Percentiles rank a stretch among this genome's conserved stretches.
These are phyloP conservation scores for Apostichopus japonicus DNA, from an alignment of 35 echinoderm and acorn worm genomes.

Conservation along the genomic window DNA sequence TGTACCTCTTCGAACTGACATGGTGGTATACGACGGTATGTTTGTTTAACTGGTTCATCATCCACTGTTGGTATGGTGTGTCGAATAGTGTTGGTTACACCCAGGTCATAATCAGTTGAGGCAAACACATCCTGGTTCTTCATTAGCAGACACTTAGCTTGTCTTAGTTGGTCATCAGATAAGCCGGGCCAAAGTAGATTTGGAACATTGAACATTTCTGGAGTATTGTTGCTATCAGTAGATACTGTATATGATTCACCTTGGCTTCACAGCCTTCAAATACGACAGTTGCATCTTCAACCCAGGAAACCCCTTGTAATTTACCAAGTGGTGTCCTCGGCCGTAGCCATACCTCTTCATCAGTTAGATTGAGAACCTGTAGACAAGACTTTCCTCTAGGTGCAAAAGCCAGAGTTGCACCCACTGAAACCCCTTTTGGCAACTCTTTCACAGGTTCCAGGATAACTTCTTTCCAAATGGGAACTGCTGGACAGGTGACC, in stretches of 20 bases:
- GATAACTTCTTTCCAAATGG: background rate
- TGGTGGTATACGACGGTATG: slow-evolving; percentile 28
- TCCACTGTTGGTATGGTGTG: background rate
- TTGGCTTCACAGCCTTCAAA: background rate
- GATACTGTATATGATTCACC: background rate
- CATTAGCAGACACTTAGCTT: background rate
- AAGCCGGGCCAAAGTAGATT: background rate
- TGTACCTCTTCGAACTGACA: slow-evolving; percentile 41
- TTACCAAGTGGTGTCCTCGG: no score
- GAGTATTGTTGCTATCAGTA: background rate
- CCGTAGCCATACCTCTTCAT: no score
- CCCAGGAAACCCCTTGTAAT: no score
- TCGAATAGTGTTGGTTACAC: background rate
- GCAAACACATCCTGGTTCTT: slow-evolving; percentile 9
- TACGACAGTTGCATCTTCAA: no score
- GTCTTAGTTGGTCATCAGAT: background rate
- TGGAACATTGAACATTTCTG: no score
- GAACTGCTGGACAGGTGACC: background rate
- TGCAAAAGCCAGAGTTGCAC: no score
- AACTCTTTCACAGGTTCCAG: slow-evolving; percentile 9
- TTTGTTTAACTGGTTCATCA: slow-evolving; percentile 32
- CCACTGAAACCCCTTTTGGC: background rate
- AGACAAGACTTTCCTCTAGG: no score
- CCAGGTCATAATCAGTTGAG: background rate
- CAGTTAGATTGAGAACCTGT: no score